Conservation (phyloP, 2,888 invertebrate species). For the Amphipyra berbera region DNA sequence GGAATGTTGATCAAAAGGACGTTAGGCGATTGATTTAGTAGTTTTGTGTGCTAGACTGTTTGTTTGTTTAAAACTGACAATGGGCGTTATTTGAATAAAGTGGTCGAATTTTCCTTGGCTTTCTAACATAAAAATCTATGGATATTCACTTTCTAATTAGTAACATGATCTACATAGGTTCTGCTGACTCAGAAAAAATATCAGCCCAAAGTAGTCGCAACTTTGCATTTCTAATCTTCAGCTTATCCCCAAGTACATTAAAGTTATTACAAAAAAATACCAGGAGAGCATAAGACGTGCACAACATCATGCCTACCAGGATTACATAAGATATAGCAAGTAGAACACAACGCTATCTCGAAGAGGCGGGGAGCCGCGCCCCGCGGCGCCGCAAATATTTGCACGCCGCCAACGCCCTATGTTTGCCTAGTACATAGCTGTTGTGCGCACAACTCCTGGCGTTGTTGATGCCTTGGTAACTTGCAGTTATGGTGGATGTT, state of each 20-base stretch:
- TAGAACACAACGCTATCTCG: conserved; percentile 66
- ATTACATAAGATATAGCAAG: conserved; percentile 71
- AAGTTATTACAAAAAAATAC: conserved; percentile 45
- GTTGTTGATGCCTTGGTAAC: conserved; percentile 69
- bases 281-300: conserved; percentile 53
- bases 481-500: conserved; percentile 43
- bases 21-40: background rate
- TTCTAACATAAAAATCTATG: too few species aligned
- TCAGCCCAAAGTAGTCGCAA: too few species aligned
- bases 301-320: conserved; percentile 66
- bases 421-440: conserved; percentile 74
- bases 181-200: too few species aligned
- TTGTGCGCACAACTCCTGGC: conserved; percentile 64
- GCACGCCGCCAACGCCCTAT: conserved; percentile 71
- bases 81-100: too few species aligned
- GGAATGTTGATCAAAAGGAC: background rate
- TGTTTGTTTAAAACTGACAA: too few species aligned
- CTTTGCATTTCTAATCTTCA: conserved; percentile 2
- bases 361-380: conserved; percentile 67
- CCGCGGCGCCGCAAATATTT: conserved; percentile 73
- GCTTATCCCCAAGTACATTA: conserved; percentile 1
- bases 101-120: too few species aligned
- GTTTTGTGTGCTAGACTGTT: too few species aligned
- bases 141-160: too few species aligned
- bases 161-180: too few species aligned